Evolutionary conservation across 2,797 vertebrate species (phyloP).

Genomic region (Pangasius sanitwongsei): DNA sequence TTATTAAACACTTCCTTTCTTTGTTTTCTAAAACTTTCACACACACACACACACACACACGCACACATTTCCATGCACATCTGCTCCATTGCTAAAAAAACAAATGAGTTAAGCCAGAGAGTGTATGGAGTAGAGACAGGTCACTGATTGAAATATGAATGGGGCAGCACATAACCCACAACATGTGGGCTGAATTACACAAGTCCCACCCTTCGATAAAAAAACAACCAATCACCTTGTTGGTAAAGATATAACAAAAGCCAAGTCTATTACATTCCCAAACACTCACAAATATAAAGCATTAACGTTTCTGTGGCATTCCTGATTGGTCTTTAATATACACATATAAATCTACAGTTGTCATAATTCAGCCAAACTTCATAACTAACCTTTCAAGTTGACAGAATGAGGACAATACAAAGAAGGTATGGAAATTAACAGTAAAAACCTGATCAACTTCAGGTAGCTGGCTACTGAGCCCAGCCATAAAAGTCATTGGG

Average conservation of each 20-base stretch:
- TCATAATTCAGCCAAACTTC: neutral
- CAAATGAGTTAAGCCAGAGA: slow-evolving; percentile 18
- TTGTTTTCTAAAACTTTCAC: neutral
- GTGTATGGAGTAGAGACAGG: neutral
- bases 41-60: neutral
- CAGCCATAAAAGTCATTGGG: neutral
- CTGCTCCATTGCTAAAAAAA: slow-evolving; percentile 4
- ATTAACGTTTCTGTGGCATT: neutral
- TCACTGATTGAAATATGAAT: neutral
- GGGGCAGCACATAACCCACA: neutral
- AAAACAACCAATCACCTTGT: neutral
- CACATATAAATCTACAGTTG: neutral
- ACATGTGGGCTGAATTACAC: neutral
- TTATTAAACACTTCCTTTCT: neutral
- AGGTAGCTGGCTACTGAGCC: neutral
- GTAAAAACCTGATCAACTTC: neutral
- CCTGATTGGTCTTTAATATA: neutral
- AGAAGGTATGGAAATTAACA: neutral
- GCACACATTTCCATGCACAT: slow-evolving; percentile 6
- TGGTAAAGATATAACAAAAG: neutral
- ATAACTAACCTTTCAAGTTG: neutral
- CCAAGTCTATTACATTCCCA: neutral
- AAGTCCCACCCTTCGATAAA: neutral
- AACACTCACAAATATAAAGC: neutral
- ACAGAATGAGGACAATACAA: neutral